These are phyloP conservation scores for Yponomeuta cagnagella DNA, from an alignment of 2,888 invertebrate species.

Conservation along the genomic window DNA sequence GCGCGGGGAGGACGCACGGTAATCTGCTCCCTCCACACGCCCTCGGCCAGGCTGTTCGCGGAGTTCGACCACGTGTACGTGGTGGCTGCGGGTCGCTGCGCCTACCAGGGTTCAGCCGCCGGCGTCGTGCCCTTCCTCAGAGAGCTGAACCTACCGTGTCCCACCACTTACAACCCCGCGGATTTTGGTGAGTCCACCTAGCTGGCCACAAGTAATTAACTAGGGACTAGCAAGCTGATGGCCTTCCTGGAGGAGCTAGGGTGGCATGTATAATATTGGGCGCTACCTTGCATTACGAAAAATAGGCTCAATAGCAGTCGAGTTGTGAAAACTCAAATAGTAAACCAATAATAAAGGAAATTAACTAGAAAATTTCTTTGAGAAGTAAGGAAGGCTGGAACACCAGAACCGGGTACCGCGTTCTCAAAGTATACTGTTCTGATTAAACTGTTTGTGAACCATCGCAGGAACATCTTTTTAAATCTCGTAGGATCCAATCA, in stretches of 20 bases:
- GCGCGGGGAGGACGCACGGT: conserved; percentile 93
- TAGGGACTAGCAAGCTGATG: background rate
- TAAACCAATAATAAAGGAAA: too few relatives aligned
- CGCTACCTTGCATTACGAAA: background rate
- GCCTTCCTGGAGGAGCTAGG: background rate
- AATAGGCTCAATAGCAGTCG: background rate
- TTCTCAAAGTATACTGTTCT: too few relatives aligned
- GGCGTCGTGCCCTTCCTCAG: conserved; percentile 89
- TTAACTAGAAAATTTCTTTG: too few relatives aligned
- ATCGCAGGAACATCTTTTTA: too few relatives aligned
- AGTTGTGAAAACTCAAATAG: background rate
- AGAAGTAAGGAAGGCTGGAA: too few relatives aligned
- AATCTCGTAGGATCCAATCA: too few relatives aligned
- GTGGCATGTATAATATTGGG: background rate
- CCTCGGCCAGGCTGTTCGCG: conserved; percentile 92
- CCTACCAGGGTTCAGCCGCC: conserved; percentile 87
- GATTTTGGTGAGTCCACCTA: conserved; percentile 89
- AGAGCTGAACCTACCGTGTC: conserved; percentile 87
- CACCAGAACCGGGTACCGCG: too few relatives aligned
- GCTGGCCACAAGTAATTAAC: too few relatives aligned
- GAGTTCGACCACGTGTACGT: conserved; percentile 95
- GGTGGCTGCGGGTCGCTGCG: conserved; percentile 91
- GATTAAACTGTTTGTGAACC: too few relatives aligned
- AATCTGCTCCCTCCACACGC: conserved; percentile 97
- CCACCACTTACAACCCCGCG: conserved; percentile 95